Conservation (phyloP, 1,140 invertebrate genomes). For the Sycophaga agraensis region DNA sequence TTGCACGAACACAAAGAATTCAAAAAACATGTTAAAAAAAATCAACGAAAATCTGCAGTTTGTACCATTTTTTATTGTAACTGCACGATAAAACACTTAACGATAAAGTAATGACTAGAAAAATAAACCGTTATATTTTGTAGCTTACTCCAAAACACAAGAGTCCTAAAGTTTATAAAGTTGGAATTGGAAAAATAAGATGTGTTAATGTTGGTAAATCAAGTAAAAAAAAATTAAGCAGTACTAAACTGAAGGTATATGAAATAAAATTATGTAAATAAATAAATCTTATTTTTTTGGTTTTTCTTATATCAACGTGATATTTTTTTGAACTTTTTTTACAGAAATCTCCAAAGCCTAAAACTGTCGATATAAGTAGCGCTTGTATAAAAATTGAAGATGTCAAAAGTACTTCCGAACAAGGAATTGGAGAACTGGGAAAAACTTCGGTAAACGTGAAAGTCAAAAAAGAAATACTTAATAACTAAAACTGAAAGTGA, state of each 20-base stretch:
- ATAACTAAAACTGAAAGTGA: too few relatives aligned
- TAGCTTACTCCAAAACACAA: background rate
- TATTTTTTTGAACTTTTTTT: background rate
- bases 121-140: too few relatives aligned
- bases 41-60: background rate
- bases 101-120: too few relatives aligned
- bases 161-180: conserved; percentile 5
- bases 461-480: too few relatives aligned
- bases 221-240: background rate
- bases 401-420: too few relatives aligned
- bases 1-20: background rate
- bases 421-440: too few relatives aligned
- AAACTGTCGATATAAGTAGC: too few relatives aligned
- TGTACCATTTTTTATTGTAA: background rate
- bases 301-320: background rate
- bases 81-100: background rate
- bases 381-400: too few relatives aligned
- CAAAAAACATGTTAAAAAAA: background rate
- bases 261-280: too few relatives aligned
- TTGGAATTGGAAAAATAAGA: background rate
- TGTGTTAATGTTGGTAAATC: background rate
- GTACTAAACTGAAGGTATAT: background rate
- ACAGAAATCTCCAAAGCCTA: background rate
- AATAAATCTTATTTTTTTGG: background rate
- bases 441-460: too few relatives aligned